phyloP scores from a whole-genome alignment of 2,113 vertebrate species.

The Rhadina sibilatrix region DNA sequence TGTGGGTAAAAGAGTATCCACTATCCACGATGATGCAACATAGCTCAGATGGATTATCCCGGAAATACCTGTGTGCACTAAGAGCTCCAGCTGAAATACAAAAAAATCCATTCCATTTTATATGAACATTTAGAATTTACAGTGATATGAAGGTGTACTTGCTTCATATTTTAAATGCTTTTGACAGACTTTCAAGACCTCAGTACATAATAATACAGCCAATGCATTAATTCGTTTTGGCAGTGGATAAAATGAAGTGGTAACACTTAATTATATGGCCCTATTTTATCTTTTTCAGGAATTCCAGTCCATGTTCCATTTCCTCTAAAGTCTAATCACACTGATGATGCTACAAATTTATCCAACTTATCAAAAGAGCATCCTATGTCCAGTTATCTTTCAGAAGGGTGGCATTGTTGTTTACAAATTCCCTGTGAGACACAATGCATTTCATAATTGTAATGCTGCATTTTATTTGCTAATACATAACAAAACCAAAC shows the following conservation, averaged over 20 bases:
- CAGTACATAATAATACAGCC: not conserved
- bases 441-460: not conserved
- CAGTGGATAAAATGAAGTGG: not conserved
- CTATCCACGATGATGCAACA: conserved; percentile 96
- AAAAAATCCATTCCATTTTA: not conserved
- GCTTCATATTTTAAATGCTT: not conserved
- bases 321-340: not conserved
- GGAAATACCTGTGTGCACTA: conserved; percentile 90
- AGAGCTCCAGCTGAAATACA: conserved; percentile 87
- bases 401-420: not conserved
- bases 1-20: conserved; percentile 96
- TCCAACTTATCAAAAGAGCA: not conserved
- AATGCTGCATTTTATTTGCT: not conserved
- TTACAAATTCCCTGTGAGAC: not conserved
- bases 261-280: no score
- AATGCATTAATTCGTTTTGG: not conserved
- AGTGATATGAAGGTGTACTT: not conserved
- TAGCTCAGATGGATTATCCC: conserved; percentile 85
- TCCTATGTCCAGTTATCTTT: not conserved
- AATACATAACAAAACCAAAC: not conserved
- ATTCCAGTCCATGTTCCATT: not conserved
- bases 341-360: not conserved
- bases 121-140: not conserved
- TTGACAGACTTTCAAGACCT: not conserved
- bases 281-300: not conserved